Evolutionary conservation across 2,113 vertebrate species (phyloP), one percentile per base, ranked within the genome.

Genomic region (Struthio camelus): DNA sequence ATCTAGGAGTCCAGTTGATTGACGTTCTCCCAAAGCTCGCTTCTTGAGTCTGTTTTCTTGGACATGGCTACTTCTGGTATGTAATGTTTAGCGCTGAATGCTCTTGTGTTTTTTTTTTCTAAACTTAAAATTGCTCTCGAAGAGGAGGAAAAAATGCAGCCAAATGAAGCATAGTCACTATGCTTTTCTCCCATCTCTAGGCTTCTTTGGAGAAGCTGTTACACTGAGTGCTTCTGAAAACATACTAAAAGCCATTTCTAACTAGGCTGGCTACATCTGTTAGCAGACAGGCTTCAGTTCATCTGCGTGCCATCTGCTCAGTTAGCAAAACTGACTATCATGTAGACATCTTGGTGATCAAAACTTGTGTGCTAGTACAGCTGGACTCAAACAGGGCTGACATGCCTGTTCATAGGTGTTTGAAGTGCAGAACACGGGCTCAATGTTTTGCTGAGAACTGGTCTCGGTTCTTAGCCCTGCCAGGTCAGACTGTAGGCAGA

Each of bases 41-140:
- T 96, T 90, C 79, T 90, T 85, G 78, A 92, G 3, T 70, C 11
- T 79, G 11, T 79, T 80, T 89, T 79, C 85, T 95, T 81, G 96
- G 87, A 82, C 97, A 98, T 98, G 98, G 98, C 98, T 95, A 98
- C 98, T 96, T 98, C 98, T 97, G 98, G 98, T 98, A 98, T 51
- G 98, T 98, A 73, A 64, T 85, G 17, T 66, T 38, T 42, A 20
- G 42, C 78, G 7, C 15, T 51, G 27, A 59, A 51, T 42, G 10
- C 4, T 53, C 6, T 13, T 3, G 1, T 44, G 4, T 3, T 6
- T 51, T 13, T 34, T 11, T 28, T 4, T 1, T 11, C 27, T 34
- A 27, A 51, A 50, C 34, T 38, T 72, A 18, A 27, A 51, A 28
- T 36, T 51, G 11, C 36, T 72, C 27, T 36, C 24, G 50, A 72